phyloP scores from a whole-genome alignment of 2,888 invertebrate species.

The Agrochola lota region DNA sequence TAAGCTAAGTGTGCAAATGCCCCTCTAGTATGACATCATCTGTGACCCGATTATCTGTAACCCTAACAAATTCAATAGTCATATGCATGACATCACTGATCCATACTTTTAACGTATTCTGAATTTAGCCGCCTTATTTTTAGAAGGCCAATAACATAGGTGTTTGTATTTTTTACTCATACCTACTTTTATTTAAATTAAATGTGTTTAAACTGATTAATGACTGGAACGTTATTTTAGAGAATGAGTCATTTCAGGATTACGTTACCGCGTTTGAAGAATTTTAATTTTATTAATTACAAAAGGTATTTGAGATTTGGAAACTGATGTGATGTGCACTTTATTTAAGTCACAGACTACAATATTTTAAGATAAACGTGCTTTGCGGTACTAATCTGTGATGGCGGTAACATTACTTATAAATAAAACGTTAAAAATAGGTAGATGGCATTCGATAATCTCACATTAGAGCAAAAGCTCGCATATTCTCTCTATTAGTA shows the following conservation, averaged over 20 bases:
- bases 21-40: conserved; percentile 84
- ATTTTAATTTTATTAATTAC: conserved; percentile 8
- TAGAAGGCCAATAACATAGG: conserved; percentile 67
- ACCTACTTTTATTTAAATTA: conserved; percentile 67
- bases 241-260: conserved; percentile 55
- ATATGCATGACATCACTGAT: conserved; percentile 68
- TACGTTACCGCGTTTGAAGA: conserved; percentile 6
- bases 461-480: neutral
- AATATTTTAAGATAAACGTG: neutral
- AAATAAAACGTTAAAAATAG: neutral
- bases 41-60: conserved; percentile 82
- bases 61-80: conserved; percentile 67
- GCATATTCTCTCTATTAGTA: too few species aligned
- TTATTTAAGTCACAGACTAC: too few species aligned
- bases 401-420: neutral
- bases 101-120: conserved; percentile 46
- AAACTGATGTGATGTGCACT: neutral
- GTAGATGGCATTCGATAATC: neutral
- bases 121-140: conserved; percentile 70
- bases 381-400: too few species aligned
- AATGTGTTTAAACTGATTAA: conserved; percentile 61
- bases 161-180: conserved; percentile 63
- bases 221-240: conserved; percentile 57
- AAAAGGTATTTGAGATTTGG: neutral
- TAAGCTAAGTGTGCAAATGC: conserved; percentile 57